Evolutionary conservation across 2,113 vertebrate genomes (phyloP), one percentile per base, ranked within the genome.

Genomic region (Bos indicus): DNA sequence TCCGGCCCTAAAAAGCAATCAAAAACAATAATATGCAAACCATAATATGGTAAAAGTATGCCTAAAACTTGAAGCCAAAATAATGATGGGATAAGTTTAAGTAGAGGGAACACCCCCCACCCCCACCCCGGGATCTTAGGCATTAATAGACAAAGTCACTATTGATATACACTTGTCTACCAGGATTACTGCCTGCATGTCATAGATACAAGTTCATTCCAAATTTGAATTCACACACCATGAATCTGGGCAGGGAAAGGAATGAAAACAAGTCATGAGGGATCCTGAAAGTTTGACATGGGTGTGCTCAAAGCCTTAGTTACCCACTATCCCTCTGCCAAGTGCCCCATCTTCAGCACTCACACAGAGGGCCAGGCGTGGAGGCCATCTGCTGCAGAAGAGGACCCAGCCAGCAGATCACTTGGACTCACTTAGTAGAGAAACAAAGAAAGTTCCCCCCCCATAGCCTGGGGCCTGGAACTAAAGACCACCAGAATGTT

Each of bases 1-100:
- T 57, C 28, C 40, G 57, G 81, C 57, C 94, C 96, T 40, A 87
- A 91, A 91, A 87, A 86, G 67, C 60, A 95, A 84, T 87, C 83
- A 74, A 87, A 94, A 97, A 59, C 40, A 85, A 93, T 48, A 84
- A 67, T 52, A 86, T 84, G 74, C n/a, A 93, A 78, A 95, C 36
- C 87, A 80, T 10, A 80, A 14, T 40, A 43, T 36, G 87, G 54
- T 57, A 56, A 88, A 94, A 90, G 12, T 78, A 60, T 51, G n/a
- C 51, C 52, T 78, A 67, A 96, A 94, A 26, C 80, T 71, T 60
- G 33, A 91, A 43, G 59, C 64, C 67, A 59, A 28, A n/a, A 23
- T 74, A 77, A 57, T 11, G 28, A 78, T 12, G 10, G 46, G 30
- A 57, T 67, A 43, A 83, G 26, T 13, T 64, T 30, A 54, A 59